Conservation (phyloP, 2,113 vertebrate genomes). For the Eulemur macaco region DNA sequence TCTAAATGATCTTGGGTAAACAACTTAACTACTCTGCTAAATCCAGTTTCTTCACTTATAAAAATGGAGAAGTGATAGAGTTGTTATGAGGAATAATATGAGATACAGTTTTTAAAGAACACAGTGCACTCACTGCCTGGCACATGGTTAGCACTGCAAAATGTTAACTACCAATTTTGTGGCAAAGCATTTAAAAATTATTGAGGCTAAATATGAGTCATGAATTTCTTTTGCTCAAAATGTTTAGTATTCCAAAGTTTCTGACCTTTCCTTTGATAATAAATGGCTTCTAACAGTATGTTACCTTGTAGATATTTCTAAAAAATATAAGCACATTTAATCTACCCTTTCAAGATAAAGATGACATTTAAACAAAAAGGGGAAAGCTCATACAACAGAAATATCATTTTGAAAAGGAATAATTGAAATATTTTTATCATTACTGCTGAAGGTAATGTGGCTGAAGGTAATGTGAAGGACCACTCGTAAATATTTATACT, state of each 20-base stretch:
- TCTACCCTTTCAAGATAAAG: conserved; percentile 50
- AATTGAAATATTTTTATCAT: neutral
- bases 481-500: neutral
- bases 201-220: conserved; percentile 44
- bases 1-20: neutral
- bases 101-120: neutral
- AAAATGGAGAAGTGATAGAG: neutral
- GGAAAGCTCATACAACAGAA: neutral
- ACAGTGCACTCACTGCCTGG: neutral
- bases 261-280: conserved; percentile 39
- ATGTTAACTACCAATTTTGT: conserved; percentile 15
- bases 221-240: conserved; percentile 44
- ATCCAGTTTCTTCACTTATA: neutral
- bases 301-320: conserved; percentile 47
- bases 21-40: neutral
- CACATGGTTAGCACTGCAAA: neutral
- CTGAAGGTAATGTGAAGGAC: neutral
- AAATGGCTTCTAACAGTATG: neutral
- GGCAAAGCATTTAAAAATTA: conserved; percentile 1
- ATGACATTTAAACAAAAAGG: conserved; percentile 56
- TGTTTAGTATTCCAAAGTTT: conserved; percentile 23
- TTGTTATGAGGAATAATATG: neutral
- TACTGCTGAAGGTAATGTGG: neutral
- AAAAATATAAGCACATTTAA: conserved; percentile 31
- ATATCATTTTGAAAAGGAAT: conserved; percentile 16